These are phyloP conservation scores for Athetis lepigone DNA, from an alignment of 2,888 invertebrate genomes.

Conservation along the genomic window DNA sequence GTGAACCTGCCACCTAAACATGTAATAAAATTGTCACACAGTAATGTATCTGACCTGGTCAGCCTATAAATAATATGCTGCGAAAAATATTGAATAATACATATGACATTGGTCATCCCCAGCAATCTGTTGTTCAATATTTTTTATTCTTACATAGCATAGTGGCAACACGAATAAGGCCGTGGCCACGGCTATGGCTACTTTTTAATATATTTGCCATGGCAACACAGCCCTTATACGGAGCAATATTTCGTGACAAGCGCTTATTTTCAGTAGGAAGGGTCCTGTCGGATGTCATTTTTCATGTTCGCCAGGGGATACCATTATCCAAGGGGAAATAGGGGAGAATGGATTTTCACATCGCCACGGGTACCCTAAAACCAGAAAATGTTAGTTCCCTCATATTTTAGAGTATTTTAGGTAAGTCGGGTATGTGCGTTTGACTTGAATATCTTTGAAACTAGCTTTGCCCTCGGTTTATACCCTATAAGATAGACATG, in stretches of 20 bases:
- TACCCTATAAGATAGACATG: too few relatives aligned
- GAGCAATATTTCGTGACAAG: conserved; percentile 61
- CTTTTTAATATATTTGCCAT: conserved; percentile 9
- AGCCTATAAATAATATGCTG: too few relatives aligned
- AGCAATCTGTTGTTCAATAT: too few relatives aligned
- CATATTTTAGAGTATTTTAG: conserved; percentile 17
- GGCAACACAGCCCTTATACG: conserved; percentile 40
- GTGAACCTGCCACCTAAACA: too few relatives aligned
- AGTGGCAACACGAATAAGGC: too few relatives aligned
- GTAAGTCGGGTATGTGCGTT: conserved; percentile 11
- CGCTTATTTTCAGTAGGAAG: conserved; percentile 57
- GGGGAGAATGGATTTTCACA: conserved; percentile 40
- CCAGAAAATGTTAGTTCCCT: conserved; percentile 26
- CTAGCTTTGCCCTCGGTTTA: too few relatives aligned
- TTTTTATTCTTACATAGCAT: too few relatives aligned
- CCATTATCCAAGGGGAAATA: conserved; percentile 53
- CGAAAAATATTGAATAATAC: too few relatives aligned
- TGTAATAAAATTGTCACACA: too few relatives aligned
- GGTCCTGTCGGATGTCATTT: conserved; percentile 56
- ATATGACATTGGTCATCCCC: too few relatives aligned
- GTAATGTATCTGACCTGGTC: too few relatives aligned
- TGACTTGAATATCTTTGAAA: conserved; percentile 8
- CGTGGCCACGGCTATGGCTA: too few relatives aligned
- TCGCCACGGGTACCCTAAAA: conserved; percentile 23
- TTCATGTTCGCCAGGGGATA: conserved; percentile 58